Percentiles rank a stretch among this genome's conserved stretches.
These are phyloP conservation scores for Tachystola acroxantha DNA, from an alignment of 2,888 invertebrate species.

Conservation along the genomic window DNA sequence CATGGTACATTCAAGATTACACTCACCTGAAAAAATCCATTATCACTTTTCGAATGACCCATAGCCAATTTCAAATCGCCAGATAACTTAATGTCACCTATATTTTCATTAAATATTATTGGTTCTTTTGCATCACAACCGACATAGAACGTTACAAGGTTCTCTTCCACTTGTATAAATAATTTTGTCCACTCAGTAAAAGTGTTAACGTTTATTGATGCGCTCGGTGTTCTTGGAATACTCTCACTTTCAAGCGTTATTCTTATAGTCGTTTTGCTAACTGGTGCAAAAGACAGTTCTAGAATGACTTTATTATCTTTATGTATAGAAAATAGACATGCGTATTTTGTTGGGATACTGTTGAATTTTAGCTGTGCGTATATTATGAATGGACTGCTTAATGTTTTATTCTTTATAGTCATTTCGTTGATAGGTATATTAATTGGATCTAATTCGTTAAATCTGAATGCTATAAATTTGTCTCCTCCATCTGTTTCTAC, in stretches of 20 bases:
- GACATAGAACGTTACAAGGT: conserved; percentile 17
- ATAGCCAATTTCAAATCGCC: conserved; percentile 9
- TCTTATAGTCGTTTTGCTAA: conserved; percentile 11
- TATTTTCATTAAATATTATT: not conserved
- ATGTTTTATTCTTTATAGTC: conserved; percentile 11
- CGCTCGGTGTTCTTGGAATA: conserved; percentile 1
- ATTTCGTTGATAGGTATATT: conserved; percentile 14
- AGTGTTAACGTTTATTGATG: too few relatives aligned
- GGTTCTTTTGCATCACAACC: conserved; percentile 18
- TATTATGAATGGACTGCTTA: conserved; percentile 40
- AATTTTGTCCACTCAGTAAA: conserved; percentile 25
- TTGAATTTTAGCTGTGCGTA: conserved; percentile 35
- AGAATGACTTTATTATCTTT: conserved; percentile 18
- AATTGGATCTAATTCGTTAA: conserved; percentile 12
- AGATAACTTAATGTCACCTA: conserved; percentile 13
- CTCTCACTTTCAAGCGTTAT: conserved; percentile 18
- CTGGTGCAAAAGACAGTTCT: conserved; percentile 28
- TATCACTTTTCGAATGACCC: conserved; percentile 10
- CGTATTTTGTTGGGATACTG: conserved; percentile 7
- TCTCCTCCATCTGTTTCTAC: conserved; percentile 14
- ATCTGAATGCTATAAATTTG: conserved; percentile 16
- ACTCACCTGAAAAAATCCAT: conserved; percentile 16
- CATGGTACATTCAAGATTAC: too few relatives aligned
- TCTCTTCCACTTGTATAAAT: conserved; percentile 22
- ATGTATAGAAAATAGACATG: conserved; percentile 47